A percentile compares a stretch with the other conserved stretches of the same genome.
These are phyloP conservation scores for Talpa occidentalis DNA, from an alignment of 2,113 vertebrate genomes.

Conservation along the genomic window DNA sequence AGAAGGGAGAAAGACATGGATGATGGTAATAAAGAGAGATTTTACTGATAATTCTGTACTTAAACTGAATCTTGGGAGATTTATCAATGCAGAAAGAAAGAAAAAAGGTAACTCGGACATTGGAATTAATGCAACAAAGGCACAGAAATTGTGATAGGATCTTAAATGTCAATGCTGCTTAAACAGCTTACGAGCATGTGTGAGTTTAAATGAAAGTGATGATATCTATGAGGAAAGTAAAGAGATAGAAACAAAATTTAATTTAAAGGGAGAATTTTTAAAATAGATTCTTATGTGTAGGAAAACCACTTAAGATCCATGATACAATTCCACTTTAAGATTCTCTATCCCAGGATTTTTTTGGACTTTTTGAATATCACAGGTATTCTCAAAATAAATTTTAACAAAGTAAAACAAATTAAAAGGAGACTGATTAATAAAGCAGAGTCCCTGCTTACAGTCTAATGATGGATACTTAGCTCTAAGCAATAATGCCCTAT, in stretches of 20 bases:
- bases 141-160: not conserved
- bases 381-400: not conserved
- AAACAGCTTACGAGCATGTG: not conserved
- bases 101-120: not conserved
- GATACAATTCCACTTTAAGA: not conserved
- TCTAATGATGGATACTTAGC: not conserved
- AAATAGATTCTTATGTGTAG: not conserved
- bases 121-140: not conserved
- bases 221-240: not conserved
- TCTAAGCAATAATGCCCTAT: not conserved
- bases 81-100: not conserved
- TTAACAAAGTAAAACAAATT: not conserved
- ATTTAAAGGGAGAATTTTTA: not conserved
- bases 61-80: not conserved
- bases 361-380: not conserved
- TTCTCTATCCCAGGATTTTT: not conserved
- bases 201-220: not conserved
- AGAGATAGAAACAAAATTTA: not conserved
- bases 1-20: not conserved
- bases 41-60: not conserved
- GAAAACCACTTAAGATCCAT: not conserved
- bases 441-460: not conserved
- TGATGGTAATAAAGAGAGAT: constrained; percentile 40
- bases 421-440: not conserved
- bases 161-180: not conserved